Percentiles rank a stretch among this genome's conserved stretches.
Evolutionary conservation across 2,797 vertebrate genomes (phyloP).

Genomic region (Chiloscyllium punctatum): DNA sequence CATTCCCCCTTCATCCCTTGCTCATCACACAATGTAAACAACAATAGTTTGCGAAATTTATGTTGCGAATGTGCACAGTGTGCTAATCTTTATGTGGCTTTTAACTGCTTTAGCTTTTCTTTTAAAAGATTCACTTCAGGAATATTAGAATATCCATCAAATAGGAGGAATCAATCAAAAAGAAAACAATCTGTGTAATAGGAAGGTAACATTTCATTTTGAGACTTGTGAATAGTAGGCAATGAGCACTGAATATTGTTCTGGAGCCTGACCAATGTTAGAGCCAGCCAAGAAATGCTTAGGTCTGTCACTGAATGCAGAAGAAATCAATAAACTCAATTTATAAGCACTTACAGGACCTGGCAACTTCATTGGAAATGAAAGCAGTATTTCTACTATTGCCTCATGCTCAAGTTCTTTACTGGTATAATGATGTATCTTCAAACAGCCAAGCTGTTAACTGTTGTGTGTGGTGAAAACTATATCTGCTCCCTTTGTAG

Average conservation of each 20-base stretch:
- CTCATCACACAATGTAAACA: not conserved
- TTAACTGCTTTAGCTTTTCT: not conserved
- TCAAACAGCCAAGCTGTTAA: not conserved
- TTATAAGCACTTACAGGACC: constrained; percentile 22
- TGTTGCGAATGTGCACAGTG: too few relatives aligned
- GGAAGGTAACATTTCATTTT: not conserved
- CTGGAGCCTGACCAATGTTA: not conserved
- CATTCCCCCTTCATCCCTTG: not conserved
- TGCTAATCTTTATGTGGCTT: not conserved
- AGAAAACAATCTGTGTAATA: not conserved
- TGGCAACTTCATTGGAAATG: constrained; percentile 3
- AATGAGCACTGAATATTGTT: not conserved
- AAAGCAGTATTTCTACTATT: not conserved
- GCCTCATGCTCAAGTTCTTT: not conserved
- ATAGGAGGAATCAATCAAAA: not conserved
- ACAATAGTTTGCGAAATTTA: not conserved
- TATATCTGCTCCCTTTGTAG: not conserved
- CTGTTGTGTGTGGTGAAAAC: not conserved
- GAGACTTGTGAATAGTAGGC: not conserved
- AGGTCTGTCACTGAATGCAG: not conserved
- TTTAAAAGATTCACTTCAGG: not conserved
- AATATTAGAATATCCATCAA: not conserved
- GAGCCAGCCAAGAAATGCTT: not conserved
- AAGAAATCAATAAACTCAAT: constrained; percentile 33
- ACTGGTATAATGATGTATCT: not conserved